Evolutionary conservation across 2,888 invertebrate genomes (phyloP), one percentile per base, ranked within the genome.

Genomic region (Deilephila porcellus): DNA sequence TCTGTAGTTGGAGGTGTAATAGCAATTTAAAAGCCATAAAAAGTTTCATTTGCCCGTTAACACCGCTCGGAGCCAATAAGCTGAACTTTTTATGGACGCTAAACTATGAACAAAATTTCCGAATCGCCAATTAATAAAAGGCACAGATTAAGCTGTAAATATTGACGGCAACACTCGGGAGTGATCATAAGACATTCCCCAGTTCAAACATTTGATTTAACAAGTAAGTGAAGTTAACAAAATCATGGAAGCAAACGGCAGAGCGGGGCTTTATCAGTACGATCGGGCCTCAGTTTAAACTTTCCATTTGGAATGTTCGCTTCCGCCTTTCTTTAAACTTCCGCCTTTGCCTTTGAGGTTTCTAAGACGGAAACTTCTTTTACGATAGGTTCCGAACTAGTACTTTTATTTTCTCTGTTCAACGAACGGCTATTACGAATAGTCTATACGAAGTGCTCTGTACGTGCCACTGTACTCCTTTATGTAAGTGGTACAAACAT

Each of bases 241-340:
- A 87, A 86, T 88, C 85, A 86, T 82, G 80, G 80, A 78, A 83
- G 84, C 82, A 87, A 89, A 88, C 79, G 88, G 79, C 78, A 77
- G 75, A 81, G 80, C 81, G 82, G 78, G 80, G 83, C 84, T 87
- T 86, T 85, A 87, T 89, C 90, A 86, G 84, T 86, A 85, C 85
- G 82, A 87, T 87, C 85, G 84, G 75, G 81, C 82, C 77, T 83
- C 79, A 81, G 84, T 86, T 86, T 84, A 88, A 91, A 92, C 86
- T 91, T 92, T 87, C 85, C 83, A 87, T 87, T 86, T 80, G 87
- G 87, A 91, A 87, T 84, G 85, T 86, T 90, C 86, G 84, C 83
- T 83, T 85, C 83, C 85, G 88, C 87, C 86, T 88, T 90, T 90
- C 88, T 90, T 90, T 88, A 86, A 90, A 91, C 89, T 92, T 92